These are phyloP conservation scores for Hyles lineata DNA, from an alignment of 2,888 invertebrate genomes.

Conservation along the genomic window DNA sequence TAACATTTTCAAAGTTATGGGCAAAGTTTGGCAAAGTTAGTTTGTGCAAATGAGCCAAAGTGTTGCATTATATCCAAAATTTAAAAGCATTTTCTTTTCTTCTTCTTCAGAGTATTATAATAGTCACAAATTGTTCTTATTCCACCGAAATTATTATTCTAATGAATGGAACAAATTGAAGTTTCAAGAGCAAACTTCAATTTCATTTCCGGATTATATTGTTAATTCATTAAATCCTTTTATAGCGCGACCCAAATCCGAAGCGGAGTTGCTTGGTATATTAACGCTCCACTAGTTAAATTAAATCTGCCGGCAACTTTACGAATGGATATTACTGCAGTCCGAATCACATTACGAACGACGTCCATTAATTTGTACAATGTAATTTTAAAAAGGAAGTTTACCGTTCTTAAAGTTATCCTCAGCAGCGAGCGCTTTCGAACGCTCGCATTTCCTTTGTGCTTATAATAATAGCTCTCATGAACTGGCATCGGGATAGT, in stretches of 20 bases:
- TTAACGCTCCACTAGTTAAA: neutral
- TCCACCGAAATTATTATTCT: too few species aligned
- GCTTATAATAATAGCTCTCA: neutral
- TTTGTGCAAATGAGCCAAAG: too few species aligned
- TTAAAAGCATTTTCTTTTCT: too few species aligned
- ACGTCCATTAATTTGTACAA: neutral
- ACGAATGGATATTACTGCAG: neutral
- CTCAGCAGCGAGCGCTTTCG: neutral
- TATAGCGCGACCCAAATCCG: neutral
- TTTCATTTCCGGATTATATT: neutral
- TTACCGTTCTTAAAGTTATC: conserved; percentile 32
- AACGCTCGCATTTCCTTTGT: neutral
- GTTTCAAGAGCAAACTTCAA: neutral
- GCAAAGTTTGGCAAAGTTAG: too few species aligned
- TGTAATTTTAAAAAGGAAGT: neutral
- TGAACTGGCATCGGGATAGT: neutral
- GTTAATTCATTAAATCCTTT: neutral
- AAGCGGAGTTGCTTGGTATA: neutral
- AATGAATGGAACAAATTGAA: neutral
- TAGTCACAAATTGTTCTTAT: too few species aligned
- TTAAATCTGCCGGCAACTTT: neutral
- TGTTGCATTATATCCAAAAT: too few species aligned
- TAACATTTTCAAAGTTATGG: too few species aligned
- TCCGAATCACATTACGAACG: neutral
- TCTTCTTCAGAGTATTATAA: too few species aligned